Evolutionary conservation across 2,888 invertebrate species (phyloP), one percentile per base, ranked within the genome.

Genomic region (Anthrax anthrax): DNA sequence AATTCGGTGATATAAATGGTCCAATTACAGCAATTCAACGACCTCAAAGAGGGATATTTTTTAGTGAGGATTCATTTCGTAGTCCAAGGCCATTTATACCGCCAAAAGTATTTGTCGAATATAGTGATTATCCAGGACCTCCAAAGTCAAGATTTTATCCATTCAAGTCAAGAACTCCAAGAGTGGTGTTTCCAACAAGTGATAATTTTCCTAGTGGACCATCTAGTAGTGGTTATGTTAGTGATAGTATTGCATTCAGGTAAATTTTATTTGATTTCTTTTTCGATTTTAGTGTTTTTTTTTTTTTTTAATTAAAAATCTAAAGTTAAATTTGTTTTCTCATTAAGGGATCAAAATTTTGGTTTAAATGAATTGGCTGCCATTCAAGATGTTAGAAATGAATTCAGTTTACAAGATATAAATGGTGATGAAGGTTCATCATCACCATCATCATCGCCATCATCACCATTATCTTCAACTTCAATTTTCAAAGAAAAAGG

Each of bases 391-490:
- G 65, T 70, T 16, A 64, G 70, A 48, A 77, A 77, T 53, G 77
- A 78, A 19, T 72, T 73, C 51, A 73, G 71, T 50, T 61, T 81
- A 39, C 82, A 82, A 68, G 81, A 82, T 57, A 67, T 77, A 46
- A 72, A 65, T 37, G 63, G 56, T 41, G 70, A 72, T 13, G 74
- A 72, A 10, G 66, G 67, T 2, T 69, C 66, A 36, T 69, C 71
- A 47, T 12, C 29, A 32, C 13, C 29, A 32, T 32, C 29, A 12
- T 12, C 29, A 32, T 32, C 8, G 8, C 8, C 23, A 23, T 23
- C 23, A 6, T 6, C 23, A 23, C 8, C 23, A 23, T 23, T 8
- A 23, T 23, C 8, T 6, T 23, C 23, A 23, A 6, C 23, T 23
- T 32, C 29, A 12, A 12, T 32, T 39, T 74, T 75, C 55, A 72